Conservation (phyloP, 2,113 vertebrate species). For the Cinclus cinclus region DNA sequence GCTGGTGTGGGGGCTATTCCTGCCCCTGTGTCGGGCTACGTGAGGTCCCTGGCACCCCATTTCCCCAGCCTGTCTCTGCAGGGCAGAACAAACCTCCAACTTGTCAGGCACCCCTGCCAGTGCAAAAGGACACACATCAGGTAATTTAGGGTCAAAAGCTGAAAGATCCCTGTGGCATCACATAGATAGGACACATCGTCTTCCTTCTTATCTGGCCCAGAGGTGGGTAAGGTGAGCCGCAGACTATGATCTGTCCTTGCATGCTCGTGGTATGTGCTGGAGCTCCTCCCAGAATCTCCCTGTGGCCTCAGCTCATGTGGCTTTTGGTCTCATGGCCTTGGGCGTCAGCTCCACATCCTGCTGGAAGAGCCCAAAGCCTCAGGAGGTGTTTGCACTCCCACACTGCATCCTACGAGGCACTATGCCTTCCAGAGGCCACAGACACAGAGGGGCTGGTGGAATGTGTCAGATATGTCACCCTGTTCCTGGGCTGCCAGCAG, state of each 20-base stretch:
- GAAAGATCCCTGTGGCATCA: not conserved
- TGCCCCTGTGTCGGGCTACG: not conserved
- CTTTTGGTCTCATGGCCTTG: not conserved
- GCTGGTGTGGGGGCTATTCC: not conserved
- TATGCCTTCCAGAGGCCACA: not conserved
- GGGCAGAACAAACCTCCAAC: not conserved
- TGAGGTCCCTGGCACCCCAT: accelerated
- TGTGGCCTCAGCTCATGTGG: not conserved
- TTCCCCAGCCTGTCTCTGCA: not conserved
- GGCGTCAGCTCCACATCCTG: not conserved
- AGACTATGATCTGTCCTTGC: not conserved
- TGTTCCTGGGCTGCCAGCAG: not conserved
- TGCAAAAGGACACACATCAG: not conserved
- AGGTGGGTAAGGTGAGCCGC: not conserved
- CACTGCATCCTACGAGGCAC: not conserved
- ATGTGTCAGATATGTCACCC: too few species aligned
- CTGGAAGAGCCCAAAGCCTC: not conserved
- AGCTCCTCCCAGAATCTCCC: not conserved
- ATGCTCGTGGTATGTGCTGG: accelerated
- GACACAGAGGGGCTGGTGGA: not conserved
- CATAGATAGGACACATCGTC: not conserved
- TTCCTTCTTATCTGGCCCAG: not conserved
- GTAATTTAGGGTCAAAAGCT: not conserved
- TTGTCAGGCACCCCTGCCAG: not conserved
- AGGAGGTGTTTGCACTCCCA: not conserved